Evolutionary conservation across 2,113 vertebrate species (phyloP).

Genomic region (Probosciger aterrimus): DNA sequence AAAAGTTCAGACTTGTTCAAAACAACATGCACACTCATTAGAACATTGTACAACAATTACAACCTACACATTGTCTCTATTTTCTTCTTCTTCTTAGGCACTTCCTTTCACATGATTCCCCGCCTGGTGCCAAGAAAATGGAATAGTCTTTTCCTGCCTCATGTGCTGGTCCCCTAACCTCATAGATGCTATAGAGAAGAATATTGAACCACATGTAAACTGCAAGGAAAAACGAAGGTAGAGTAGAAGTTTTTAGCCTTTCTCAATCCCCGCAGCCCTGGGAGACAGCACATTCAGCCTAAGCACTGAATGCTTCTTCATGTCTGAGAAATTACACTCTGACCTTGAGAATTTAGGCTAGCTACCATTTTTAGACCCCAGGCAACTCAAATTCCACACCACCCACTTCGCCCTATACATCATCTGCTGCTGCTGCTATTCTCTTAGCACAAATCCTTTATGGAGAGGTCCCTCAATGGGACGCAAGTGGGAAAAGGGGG

Average conservation of each 20-base stretch:
- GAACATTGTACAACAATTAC: not conserved
- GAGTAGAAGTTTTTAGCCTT: not conserved
- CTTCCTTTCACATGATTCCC: not conserved
- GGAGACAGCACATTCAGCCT: not conserved
- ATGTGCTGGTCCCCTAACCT: not conserved
- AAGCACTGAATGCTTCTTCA: not conserved
- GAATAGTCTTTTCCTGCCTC: not conserved
- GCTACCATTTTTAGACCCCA: not conserved
- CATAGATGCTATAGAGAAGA: not conserved
- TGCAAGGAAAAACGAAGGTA: not conserved
- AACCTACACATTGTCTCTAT: not conserved
- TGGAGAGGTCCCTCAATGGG: not conserved
- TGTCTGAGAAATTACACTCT: not conserved
- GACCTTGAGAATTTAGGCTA: not conserved
- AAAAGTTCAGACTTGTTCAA: not conserved
- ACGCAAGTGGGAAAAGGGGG: not conserved
- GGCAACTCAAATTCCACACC: not conserved
- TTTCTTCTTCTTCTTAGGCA: not conserved
- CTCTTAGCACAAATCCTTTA: not conserved
- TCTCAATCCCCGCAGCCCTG: not conserved
- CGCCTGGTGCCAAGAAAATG: not conserved
- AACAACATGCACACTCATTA: not conserved
- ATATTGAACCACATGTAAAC: not conserved
- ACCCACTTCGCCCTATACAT: rapidly evolving
- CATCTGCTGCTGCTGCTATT: not conserved